Conservation (phyloP, 2,797 vertebrate genomes). For the Eulemur coronatus region DNA sequence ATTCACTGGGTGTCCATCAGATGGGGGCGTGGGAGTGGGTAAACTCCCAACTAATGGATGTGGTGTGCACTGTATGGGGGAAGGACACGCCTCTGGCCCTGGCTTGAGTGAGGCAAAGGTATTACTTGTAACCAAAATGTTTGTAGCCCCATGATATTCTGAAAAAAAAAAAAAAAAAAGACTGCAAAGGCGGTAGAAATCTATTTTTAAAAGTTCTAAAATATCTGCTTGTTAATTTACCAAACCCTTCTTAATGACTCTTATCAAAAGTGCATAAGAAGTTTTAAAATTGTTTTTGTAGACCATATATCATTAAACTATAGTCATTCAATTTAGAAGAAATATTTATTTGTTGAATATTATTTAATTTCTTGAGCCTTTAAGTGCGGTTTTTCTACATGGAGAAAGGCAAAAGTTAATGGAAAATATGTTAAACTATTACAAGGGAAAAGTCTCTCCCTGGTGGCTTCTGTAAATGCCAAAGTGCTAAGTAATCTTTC, state of each 20-base stretch:
- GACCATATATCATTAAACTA: neutral
- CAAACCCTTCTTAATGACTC: neutral
- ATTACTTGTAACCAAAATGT: too few species aligned
- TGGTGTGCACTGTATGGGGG: too few species aligned
- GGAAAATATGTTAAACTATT: conserved; percentile 5
- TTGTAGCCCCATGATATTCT: too few species aligned
- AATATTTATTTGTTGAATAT: neutral
- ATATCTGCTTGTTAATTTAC: neutral
- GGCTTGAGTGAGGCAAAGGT: too few species aligned
- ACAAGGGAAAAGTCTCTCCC: neutral
- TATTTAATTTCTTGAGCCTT: neutral
- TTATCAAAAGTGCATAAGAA: neutral
- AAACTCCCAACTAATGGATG: too few species aligned
- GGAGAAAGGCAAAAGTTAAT: neutral
- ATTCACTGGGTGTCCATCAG: too few species aligned
- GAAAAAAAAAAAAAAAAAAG: neutral
- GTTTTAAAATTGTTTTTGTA: neutral
- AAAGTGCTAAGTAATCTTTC: neutral
- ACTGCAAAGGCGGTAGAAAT: neutral
- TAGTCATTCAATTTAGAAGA: neutral
- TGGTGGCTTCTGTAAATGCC: neutral
- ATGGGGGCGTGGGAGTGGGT: too few species aligned
- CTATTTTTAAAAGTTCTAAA: neutral
- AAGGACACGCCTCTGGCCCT: too few species aligned
- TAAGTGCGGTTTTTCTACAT: neutral